These are phyloP conservation scores for Xiphophorus maculatus DNA, from an alignment of 2,113 vertebrate species.

Conservation along the genomic window DNA sequence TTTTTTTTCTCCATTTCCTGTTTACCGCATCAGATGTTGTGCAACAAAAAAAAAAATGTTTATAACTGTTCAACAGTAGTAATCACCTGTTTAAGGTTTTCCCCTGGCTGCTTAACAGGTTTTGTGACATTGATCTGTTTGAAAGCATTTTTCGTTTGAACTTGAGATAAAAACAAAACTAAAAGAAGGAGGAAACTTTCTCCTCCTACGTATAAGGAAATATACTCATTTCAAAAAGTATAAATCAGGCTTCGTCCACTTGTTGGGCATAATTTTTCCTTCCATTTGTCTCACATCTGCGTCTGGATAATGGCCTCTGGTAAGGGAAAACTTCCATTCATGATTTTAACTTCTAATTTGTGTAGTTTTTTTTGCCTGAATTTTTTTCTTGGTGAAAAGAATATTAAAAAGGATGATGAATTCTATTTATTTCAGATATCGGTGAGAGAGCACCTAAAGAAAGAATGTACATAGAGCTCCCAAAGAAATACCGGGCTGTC, in stretches of 20 bases:
- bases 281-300: not conserved
- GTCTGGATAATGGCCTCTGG: not conserved
- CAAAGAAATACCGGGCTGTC: slow-evolving; percentile 23
- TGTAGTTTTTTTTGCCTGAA: too few species aligned
- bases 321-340: slow-evolving; percentile 3
- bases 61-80: not conserved
- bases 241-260: too few species aligned
- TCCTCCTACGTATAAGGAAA: too few species aligned
- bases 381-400: not conserved
- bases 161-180: not conserved
- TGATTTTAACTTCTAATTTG: not conserved
- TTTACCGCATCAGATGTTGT: not conserved
- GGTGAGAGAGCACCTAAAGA: not conserved
- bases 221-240: too few species aligned
- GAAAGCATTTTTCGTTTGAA: not conserved
- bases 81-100: not conserved
- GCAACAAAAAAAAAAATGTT: not conserved
- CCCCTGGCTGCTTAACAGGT: slow-evolving; percentile 2
- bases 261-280: not conserved
- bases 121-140: not conserved
- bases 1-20: too few species aligned
- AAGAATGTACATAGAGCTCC: slow-evolving; percentile 36
- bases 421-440: slow-evolving; percentile 7
- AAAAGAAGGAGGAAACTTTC: not conserved
- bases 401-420: too few species aligned